Base-by-base conservation (phyloP, 2,113 vertebrate genomes). In the Halichoerus grypus region DNA sequence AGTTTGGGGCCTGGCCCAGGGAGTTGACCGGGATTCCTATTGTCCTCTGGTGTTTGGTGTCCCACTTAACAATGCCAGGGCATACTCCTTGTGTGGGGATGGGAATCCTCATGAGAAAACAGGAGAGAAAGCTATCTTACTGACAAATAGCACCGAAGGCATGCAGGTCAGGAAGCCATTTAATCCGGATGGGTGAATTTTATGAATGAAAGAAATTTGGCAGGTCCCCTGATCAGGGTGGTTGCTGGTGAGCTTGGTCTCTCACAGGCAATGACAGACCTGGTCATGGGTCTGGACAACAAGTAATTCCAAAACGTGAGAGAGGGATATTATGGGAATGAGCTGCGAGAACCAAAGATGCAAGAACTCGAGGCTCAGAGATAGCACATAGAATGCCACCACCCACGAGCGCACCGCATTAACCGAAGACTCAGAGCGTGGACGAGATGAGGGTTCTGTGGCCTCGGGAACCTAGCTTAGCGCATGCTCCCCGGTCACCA, bases 81-180 rank as follows among this genome's bases (percentile, higher is more conserved):
- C 21, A 93, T 42, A n/a, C 36, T 46, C 42, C 5, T 67, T 24
- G 7, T 13, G 31, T 14, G 19, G 92, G 76, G 4, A 51, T 10
- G 88, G 95, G 97, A 95, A 31, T 49, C 90, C 91, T 97, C 92
- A 89, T 86, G 95, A 97, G 92, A 97, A 96, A 91, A 97, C 16
- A 91, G 49, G 53, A 65, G 96, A 94, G 36, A 95, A 85, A 18
- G 80, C 16, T 83, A 14, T 85, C 33, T 84, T 93, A 63, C 16
- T 95, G 96, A 97, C 16, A 97, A 39, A 87, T n/a, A 72, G 74
- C 63, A 94, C 91, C 6, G 39, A 97, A 92, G 39, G 84, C 10
- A 53, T 8, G 7, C 11, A 10, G 69, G 28, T 92, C 93, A 95
- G 96, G 97, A 97, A 97, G 88, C 8, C 53, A 84, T 36, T 76